Base-by-base conservation (phyloP, 1,140 invertebrate genomes). In the Stegodyphus mimosarum region DNA sequence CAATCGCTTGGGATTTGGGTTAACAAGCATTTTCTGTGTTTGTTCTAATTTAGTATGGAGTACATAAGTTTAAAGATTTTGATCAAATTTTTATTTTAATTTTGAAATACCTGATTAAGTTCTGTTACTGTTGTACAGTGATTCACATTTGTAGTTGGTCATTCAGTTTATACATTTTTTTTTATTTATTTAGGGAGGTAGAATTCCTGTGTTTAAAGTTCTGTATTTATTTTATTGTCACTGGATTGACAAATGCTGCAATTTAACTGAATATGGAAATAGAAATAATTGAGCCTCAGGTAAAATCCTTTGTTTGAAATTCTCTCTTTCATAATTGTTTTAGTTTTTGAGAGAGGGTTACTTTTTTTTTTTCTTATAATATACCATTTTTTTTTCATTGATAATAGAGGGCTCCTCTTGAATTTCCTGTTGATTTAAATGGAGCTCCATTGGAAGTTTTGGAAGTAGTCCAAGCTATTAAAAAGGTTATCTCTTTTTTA, bases 271-370 rank as follows among this genome's bases (percentile, higher is more conserved):
- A 52, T 13, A 86, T 86, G 85, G 85, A 86, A 78, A 78, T 81
- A 80, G 85, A 86, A 86, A 72, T 81, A 0, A 81, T 75, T 33
- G 85, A 86, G 63, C 85, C 85, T 49, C 76, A 86, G 78, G 85
- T 86, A 76, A 60, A 9, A 60, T 60, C 15, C 55, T 10, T 2
- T 60, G 55, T 5, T 60, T 2, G 9, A 1, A 33, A 33, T 60
- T 15, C 55, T 60, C 15, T 60, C 5, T 15, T 60, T 9, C 1
- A 60, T 60, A 9, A 10, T 5, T 60, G 15, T 60, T 60, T 10
- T 15, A 60, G 5, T 15, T 60, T 60, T 33, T 33, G 33, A 33
- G 3, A 33, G 33, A 33, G 33, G 53, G 7, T 55, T 55, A 7
- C 53, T 55, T 7, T 55, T 55, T 55, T 2, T 60, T 60, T 60